A percentile compares a stretch with the other conserved stretches of the same genome.
Conservation (phyloP, 2,113 vertebrate genomes). For the Chunga burmeisteri region DNA sequence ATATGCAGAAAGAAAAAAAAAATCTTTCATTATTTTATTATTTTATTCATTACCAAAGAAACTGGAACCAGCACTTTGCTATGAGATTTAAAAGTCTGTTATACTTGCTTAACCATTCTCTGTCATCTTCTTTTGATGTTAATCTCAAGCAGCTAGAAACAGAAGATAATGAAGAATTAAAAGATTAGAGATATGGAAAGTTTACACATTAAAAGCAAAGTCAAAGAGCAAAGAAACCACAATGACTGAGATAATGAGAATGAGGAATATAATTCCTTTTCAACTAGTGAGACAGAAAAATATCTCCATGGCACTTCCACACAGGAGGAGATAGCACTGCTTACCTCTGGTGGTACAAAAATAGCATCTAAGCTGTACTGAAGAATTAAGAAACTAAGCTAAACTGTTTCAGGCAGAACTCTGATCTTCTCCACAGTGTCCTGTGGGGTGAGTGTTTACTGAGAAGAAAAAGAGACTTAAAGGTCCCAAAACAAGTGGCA, state of each 20-base stretch:
- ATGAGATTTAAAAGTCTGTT: neutral
- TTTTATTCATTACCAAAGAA: neutral
- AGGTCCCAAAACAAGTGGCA: neutral
- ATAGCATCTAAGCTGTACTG: neutral
- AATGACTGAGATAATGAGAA: neutral
- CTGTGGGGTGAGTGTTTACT: neutral
- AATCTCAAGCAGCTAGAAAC: neutral
- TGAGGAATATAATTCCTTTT: neutral
- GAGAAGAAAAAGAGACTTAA: neutral
- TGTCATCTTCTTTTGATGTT: conserved; percentile 27
- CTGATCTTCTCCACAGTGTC: neutral
- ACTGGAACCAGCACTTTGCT: neutral
- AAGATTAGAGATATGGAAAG: neutral
- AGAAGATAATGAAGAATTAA: conserved; percentile 21
- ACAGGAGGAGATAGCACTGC: neutral
- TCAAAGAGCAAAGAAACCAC: neutral
- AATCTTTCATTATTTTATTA: neutral
- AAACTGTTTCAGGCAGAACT: neutral
- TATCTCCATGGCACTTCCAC: neutral
- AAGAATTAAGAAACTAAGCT: neutral
- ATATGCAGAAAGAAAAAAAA: neutral
- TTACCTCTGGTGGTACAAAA: neutral
- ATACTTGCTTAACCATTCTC: neutral
- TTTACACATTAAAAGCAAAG: neutral
- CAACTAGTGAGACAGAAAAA: neutral